These are phyloP conservation scores for Saturnia japonica DNA, from an alignment of 2,888 invertebrate species.

Conservation along the genomic window DNA sequence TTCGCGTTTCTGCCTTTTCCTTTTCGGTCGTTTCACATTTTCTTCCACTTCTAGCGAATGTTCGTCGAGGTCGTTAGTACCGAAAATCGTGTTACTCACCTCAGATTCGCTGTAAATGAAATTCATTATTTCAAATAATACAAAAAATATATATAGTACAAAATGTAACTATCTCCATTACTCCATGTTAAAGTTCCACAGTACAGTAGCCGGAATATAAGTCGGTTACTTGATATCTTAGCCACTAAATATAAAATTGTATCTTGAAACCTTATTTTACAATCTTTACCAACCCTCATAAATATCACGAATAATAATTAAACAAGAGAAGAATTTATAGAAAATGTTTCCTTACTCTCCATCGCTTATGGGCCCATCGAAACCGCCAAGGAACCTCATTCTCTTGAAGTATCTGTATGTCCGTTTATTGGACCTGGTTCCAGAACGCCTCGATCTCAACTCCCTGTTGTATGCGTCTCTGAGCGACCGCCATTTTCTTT, in stretches of 20 bases:
- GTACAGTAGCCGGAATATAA: no score
- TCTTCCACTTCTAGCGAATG: conserved; percentile 15
- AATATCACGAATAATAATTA: background rate
- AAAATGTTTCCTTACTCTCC: conserved; percentile 49
- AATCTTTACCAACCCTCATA: no score
- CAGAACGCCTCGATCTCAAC: conserved; percentile 55
- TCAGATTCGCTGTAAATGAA: conserved; percentile 31
- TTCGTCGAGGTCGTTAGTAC: background rate
- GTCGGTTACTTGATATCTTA: no score
- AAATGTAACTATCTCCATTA: background rate
- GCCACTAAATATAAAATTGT: no score
- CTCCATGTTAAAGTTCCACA: no score
- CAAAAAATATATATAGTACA: background rate
- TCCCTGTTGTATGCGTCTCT: conserved; percentile 74
- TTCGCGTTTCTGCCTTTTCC: conserved; percentile 41
- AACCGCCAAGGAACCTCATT: conserved; percentile 72
- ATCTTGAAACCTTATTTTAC: no score
- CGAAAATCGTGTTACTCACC: conserved; percentile 11
- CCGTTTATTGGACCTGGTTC: conserved; percentile 49
- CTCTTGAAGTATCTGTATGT: conserved; percentile 72
- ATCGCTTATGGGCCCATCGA: conserved; percentile 59
- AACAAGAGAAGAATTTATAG: background rate
- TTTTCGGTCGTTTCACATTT: conserved; percentile 38
- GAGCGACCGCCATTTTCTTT: conserved; percentile 73
- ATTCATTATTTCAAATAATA: conserved; percentile 5